Evolutionary conservation across 1,140 invertebrate species (phyloP), one percentile per base, ranked within the genome.

Genomic region (Pygmarrhopalites habei): DNA sequence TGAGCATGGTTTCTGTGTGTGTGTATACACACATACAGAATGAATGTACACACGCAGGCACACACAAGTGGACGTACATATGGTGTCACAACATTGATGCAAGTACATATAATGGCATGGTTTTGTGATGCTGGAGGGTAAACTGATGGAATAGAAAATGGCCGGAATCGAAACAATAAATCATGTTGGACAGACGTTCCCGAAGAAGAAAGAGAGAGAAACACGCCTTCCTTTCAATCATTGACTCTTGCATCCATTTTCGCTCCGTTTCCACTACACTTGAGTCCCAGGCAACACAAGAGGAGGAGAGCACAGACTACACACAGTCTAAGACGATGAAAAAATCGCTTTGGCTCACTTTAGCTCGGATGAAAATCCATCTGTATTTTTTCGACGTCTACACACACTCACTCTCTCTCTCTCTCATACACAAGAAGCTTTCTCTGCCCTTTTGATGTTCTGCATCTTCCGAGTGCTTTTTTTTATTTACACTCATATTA

Each of bases 181-280:
- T 70, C 68, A 70, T 70, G 66, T 66, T 66, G 68, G 64, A 67
- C 65, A 64, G 58, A 61, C 59, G 51, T 62, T 61, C 60, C 41
- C 41, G 46, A 64, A 53, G 59, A 59, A 59, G 53, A 65, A 62
- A 70, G 52, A 61, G 53, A 61, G n/a, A 35, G 56, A 60, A 65
- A 63, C 67, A 65, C 67, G 67, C 67, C 67, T 69, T 69, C 67
- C 67, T 65, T 69, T 69, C 67, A 69, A 69, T 69, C 67, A 69
- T 65, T 61, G 62, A 64, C 43, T 64, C 61, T 56, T 60, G 62
- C 57, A 64, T 64, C 62, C 62, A 64, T 64, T 64, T 64, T 64
- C 62, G 56, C 56, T 62, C 55, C 59, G 46, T 32, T 57, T 66
- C 55, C 55, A 58, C 46, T 41, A 56, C 28, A 12, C 53, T n/a